Conservation (phyloP, 2,797 vertebrate genomes). For the Acanthurus leucopareius region DNA sequence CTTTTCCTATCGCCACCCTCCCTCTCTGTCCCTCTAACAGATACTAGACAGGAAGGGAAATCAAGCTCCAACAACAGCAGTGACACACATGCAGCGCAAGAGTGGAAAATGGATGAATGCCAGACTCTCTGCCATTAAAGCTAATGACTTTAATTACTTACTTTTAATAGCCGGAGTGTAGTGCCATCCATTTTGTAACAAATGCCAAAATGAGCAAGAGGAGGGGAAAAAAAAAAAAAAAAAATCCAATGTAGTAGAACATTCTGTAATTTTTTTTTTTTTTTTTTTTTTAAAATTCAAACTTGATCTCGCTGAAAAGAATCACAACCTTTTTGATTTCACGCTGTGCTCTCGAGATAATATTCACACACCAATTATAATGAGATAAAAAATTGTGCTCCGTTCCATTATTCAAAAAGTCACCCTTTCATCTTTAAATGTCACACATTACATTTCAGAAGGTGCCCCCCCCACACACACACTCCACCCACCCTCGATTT, state of each 20-base stretch:
- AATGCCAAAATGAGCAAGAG: constrained; percentile 15
- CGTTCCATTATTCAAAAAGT: constrained; percentile 39
- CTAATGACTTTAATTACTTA: constrained; percentile 61
- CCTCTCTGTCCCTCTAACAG: constrained; percentile 35
- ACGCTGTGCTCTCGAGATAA: constrained; percentile 32
- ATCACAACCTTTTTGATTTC: constrained; percentile 27
- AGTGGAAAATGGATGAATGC: constrained; percentile 46
- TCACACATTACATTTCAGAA: constrained; percentile 29
- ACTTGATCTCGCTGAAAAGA: constrained; percentile 29
- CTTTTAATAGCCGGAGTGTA: constrained; percentile 34
- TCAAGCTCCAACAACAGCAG: constrained; percentile 30
- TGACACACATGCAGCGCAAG: constrained; percentile 24
- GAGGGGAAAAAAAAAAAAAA: background rate
- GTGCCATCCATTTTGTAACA: constrained; percentile 34
- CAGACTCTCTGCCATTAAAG: constrained; percentile 47
- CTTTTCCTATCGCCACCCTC: constrained; percentile 31
- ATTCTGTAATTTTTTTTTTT: constrained; percentile 5
- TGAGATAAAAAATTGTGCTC: constrained; percentile 27
- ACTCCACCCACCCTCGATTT: background rate
- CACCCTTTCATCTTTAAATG: constrained; percentile 47
- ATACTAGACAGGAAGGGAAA: constrained; percentile 37
- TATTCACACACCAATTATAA: constrained; percentile 31
- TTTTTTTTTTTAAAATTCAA: too few relatives aligned
- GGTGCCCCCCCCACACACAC: background rate
- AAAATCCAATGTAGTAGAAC: background rate